phyloP scores from a whole-genome alignment of 2,113 vertebrate genomes.

The Tympanuchus pallidicinctus region DNA sequence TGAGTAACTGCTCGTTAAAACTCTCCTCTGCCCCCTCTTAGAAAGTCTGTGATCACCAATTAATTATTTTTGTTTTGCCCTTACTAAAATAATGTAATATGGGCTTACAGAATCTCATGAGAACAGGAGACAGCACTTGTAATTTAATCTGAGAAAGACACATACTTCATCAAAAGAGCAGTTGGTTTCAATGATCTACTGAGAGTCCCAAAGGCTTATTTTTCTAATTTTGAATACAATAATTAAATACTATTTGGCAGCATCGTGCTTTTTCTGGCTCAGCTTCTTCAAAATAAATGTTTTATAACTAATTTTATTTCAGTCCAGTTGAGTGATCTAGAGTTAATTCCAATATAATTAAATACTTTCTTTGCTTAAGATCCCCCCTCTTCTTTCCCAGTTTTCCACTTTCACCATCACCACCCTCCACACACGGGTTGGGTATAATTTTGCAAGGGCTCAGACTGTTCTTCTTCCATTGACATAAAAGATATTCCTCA shows the following conservation, averaged over 20 bases:
- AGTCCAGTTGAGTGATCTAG: slow-evolving; percentile 41
- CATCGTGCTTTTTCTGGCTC: slow-evolving; percentile 72
- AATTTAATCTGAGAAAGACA: slow-evolving; percentile 64
- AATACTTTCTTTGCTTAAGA: slow-evolving; percentile 45
- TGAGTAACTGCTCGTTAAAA: slow-evolving; percentile 14
- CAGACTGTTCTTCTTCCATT: neutral
- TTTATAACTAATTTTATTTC: slow-evolving; percentile 64
- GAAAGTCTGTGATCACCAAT: slow-evolving; percentile 30
- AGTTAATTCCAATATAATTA: slow-evolving; percentile 71
- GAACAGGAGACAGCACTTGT: slow-evolving; percentile 37
- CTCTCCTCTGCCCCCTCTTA: neutral
- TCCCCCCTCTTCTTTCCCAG: slow-evolving; percentile 15
- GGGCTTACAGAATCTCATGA: slow-evolving; percentile 55
- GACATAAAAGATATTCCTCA: neutral
- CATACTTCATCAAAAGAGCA: slow-evolving; percentile 59
- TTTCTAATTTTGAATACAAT: slow-evolving; percentile 59
- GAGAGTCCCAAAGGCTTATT: slow-evolving; percentile 43
- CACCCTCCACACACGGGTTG: neutral
- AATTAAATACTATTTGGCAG: slow-evolving; percentile 75
- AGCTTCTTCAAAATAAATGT: slow-evolving; percentile 64
- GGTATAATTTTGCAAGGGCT: neutral
- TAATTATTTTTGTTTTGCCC: slow-evolving; percentile 52
- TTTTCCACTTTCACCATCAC: neutral
- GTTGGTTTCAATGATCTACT: slow-evolving; percentile 65
- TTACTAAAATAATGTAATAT: slow-evolving; percentile 51